Evolutionary conservation across 2,888 invertebrate genomes (phyloP).

Genomic region (Caenorhabditis japonica): DNA sequence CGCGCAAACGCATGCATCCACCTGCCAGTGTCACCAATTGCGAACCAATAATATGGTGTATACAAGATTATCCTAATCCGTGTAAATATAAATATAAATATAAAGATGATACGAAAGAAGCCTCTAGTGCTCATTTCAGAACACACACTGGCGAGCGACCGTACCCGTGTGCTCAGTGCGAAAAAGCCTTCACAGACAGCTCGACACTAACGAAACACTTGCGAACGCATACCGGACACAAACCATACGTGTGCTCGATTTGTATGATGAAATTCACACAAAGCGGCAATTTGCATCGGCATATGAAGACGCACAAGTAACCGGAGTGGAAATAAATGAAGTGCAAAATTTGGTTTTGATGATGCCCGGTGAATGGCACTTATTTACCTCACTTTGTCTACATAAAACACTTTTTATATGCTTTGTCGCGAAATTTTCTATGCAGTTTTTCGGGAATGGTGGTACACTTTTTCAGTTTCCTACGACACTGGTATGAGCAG

Average conservation of each 20-base stretch:
- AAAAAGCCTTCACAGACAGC: constrained; percentile 98
- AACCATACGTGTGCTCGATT: constrained; percentile 96
- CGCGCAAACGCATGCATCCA: neutral
- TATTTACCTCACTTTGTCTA: no score
- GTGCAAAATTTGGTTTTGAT: no score
- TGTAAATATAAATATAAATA: neutral
- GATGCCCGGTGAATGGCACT: no score
- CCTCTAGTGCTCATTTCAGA: constrained; percentile 55
- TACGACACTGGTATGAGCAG: no score
- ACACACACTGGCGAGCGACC: constrained; percentile 98
- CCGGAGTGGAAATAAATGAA: no score
- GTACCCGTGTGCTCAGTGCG: constrained; percentile 93
- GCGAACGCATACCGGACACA: constrained; percentile 90
- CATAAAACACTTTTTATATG: no score
- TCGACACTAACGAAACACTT: constrained; percentile 97
- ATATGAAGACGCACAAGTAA: constrained; percentile 90
- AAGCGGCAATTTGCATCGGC: constrained; percentile 97
- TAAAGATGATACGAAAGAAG: neutral
- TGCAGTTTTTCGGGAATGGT: no score
- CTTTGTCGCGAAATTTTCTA: no score
- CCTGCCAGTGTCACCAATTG: constrained; percentile 2
- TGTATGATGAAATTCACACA: constrained; percentile 96
- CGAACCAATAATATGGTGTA: constrained; percentile 29
- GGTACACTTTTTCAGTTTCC: no score
- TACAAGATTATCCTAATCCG: neutral